Percentiles rank a stretch among this genome's conserved stretches.
phyloP scores from a whole-genome alignment of 1,140 invertebrate genomes.

The Chironomus tepperi region DNA sequence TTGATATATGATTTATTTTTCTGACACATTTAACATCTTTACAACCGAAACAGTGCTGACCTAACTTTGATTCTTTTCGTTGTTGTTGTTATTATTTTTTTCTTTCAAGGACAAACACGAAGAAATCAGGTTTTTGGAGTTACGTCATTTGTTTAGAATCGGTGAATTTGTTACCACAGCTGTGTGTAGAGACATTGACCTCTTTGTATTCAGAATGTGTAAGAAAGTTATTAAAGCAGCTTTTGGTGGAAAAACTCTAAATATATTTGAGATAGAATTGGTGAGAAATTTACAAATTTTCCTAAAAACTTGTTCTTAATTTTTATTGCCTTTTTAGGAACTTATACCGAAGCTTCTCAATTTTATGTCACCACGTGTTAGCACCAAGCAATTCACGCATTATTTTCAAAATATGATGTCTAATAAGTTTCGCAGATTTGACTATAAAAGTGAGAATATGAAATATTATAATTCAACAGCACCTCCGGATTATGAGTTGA shows the following conservation, averaged over 20 bases:
- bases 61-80: too few species aligned
- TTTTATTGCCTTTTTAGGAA: not conserved
- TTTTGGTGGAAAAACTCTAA: too few species aligned
- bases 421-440: slow-evolving; percentile 37
- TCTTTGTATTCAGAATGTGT: too few species aligned
- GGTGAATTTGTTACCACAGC: too few species aligned
- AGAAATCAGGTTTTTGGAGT: too few species aligned
- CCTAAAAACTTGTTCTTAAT: not conserved
- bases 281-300: not conserved
- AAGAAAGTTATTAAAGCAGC: too few species aligned
- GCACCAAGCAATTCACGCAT: slow-evolving; percentile 42
- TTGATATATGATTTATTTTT: too few species aligned
- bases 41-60: too few species aligned
- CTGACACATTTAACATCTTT: too few species aligned
- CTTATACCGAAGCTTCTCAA: not conserved
- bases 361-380: not conserved
- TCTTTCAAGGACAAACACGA: too few species aligned
- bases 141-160: too few species aligned
- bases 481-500: slow-evolving; percentile 51
- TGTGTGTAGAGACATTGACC: too few species aligned
- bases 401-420: slow-evolving; percentile 42
- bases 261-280: not conserved
- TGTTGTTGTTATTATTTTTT: not conserved
- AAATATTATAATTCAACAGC: slow-evolving; percentile 40
- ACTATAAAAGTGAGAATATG: slow-evolving; percentile 43